phyloP scores from a whole-genome alignment of 35 echinoderm and acorn worm genomes.

The Acanthaster planci region DNA sequence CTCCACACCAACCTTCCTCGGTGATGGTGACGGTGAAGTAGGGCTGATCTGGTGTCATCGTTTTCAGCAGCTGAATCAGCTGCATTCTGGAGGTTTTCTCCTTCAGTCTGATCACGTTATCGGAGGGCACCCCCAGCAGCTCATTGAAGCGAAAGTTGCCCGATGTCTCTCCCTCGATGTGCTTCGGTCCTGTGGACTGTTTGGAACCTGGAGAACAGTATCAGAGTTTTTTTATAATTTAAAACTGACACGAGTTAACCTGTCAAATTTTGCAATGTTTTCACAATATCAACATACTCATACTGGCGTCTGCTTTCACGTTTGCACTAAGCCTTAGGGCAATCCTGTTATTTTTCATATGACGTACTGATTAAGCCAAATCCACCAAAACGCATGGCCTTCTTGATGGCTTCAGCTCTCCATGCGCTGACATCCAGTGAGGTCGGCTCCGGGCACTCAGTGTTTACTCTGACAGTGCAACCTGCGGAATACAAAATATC shows the following conservation, averaged over 20 bases:
- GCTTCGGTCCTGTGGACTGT: conserved; percentile 21
- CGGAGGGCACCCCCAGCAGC: conserved; percentile 61
- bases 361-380: conserved; percentile 51
- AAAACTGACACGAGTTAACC: too few species aligned
- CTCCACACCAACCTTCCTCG: conserved; percentile 55
- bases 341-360: too few species aligned
- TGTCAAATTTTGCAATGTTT: too few species aligned
- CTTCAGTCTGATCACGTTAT: conserved; percentile 65
- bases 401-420: conserved; percentile 46
- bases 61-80: conserved; percentile 70
- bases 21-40: conserved; percentile 81
- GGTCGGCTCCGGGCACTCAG: conserved; percentile 39
- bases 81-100: conserved; percentile 29
- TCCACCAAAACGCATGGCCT: conserved; percentile 31
- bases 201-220: not conserved
- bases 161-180: conserved; percentile 68
- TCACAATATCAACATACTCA: too few species aligned
- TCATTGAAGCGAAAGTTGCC: conserved; percentile 75
- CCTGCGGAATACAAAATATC: conserved; percentile 33
- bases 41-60: conserved; percentile 68
- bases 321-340: too few species aligned
- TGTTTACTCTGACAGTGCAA: conserved; percentile 64
- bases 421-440: conserved; percentile 68
- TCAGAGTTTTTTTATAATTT: too few species aligned
- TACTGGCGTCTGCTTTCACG: too few species aligned